A percentile compares a stretch with the other conserved stretches of the same genome.
Evolutionary conservation across 2,797 vertebrate genomes (phyloP).

Genomic region (Macropodus opercularis): DNA sequence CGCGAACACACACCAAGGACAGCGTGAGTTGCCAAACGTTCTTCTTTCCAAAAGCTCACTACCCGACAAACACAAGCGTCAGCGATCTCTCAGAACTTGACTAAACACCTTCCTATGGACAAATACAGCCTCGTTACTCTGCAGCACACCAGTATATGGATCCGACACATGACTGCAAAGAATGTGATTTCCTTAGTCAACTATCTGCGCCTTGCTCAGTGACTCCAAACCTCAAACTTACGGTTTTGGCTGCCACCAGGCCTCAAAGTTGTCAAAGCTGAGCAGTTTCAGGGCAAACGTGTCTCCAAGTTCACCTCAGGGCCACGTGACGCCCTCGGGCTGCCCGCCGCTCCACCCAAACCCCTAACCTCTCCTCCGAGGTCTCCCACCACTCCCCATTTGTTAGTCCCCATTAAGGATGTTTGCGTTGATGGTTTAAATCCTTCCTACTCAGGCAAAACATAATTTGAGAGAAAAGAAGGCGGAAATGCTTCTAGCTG

Average conservation of each 20-base stretch:
- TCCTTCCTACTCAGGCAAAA: conserved; percentile 51
- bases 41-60: not conserved
- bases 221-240: conserved; percentile 43
- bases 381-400: conserved; percentile 12
- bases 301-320: conserved; percentile 57
- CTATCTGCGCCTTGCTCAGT: conserved; percentile 18
- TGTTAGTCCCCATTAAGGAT: conserved; percentile 54
- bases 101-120: conserved; percentile 36
- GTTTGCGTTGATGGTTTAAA: conserved; percentile 58
- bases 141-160: conserved; percentile 4
- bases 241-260: conserved; percentile 45
- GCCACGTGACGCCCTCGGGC: conserved; percentile 13
- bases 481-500: conserved; percentile 28
- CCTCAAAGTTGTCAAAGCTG: conserved; percentile 22
- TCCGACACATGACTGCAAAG: conserved; percentile 9
- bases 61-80: not conserved
- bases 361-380: conserved; percentile 26
- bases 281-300: conserved; percentile 55
- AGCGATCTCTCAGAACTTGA: conserved; percentile 10
- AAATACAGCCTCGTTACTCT: conserved; percentile 24
- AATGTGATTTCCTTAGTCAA: conserved; percentile 32
- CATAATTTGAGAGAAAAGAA: conserved; percentile 43
- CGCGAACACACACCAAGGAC: conserved; percentile 32
- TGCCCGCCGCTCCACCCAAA: conserved; percentile 33
- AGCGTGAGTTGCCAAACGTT: not conserved